A percentile compares a stretch with the other conserved stretches of the same genome.
Evolutionary conservation across 1,140 invertebrate genomes (phyloP).

Genomic region (Drosophila dunni): DNA sequence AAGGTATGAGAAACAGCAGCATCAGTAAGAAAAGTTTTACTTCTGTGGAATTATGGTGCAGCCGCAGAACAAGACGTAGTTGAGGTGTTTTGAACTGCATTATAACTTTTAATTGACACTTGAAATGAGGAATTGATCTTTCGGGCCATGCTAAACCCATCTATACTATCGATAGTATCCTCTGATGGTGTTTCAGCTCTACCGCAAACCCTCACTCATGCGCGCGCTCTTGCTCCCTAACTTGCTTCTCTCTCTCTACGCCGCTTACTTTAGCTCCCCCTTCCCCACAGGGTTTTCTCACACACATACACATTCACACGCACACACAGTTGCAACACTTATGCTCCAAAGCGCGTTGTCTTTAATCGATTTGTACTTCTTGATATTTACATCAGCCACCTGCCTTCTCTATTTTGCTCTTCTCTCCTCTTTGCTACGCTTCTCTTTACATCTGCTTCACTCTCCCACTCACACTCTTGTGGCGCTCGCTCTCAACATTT

Average conservation of each 20-base stretch:
- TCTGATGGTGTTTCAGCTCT: too few species aligned
- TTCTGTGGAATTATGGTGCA: too few species aligned
- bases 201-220: constrained; percentile 27
- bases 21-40: too few species aligned
- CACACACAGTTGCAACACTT: constrained; percentile 47
- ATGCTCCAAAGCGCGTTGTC: constrained; percentile 62
- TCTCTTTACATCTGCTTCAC: constrained; percentile 6
- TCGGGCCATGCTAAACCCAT: too few species aligned
- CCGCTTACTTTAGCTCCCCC: constrained; percentile 54
- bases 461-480: constrained; percentile 22
- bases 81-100: too few species aligned
- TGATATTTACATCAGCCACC: constrained; percentile 72
- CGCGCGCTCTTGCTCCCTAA: constrained; percentile 26
- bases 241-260: constrained; percentile 25
- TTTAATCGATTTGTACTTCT: constrained; percentile 83
- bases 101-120: too few species aligned
- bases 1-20: too few species aligned
- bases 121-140: too few species aligned
- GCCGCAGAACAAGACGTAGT: too few species aligned
- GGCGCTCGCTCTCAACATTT: constrained; percentile 47
- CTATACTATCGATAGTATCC: too few species aligned
- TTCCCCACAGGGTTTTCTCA: constrained; percentile 45
- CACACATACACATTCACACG: constrained; percentile 33
- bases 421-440: background rate
- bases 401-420: constrained; percentile 21